A percentile compares a stretch with the other conserved stretches of the same genome.
phyloP scores from a whole-genome alignment of 2,888 invertebrate genomes.

The Gandaritis pyraliata region DNA sequence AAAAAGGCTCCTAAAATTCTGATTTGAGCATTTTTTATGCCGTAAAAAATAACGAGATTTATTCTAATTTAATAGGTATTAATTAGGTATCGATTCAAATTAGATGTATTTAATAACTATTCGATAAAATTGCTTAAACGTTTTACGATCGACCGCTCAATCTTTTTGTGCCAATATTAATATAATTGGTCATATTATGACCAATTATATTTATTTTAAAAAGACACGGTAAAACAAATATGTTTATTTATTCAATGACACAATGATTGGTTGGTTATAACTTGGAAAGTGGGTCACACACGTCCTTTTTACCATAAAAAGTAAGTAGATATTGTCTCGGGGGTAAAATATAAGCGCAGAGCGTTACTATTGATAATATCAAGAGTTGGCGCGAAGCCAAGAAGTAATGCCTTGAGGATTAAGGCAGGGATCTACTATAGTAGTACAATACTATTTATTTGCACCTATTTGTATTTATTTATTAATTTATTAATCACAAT shows the following conservation, averaged over 20 bases:
- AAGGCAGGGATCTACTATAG: constrained; percentile 13
- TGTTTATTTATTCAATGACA: constrained; percentile 15
- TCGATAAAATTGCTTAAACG: constrained; percentile 15
- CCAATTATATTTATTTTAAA: background rate
- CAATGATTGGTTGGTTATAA: background rate
- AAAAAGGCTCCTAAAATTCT: constrained; percentile 26
- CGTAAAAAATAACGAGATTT: constrained; percentile 1
- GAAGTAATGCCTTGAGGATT: background rate
- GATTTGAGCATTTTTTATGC: constrained; percentile 17
- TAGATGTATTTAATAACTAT: constrained; percentile 10
- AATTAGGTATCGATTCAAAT: constrained; percentile 24
- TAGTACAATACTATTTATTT: background rate
- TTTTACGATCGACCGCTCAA: constrained; percentile 14
- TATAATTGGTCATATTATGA: too few relatives aligned
- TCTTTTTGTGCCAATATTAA: constrained; percentile 17
- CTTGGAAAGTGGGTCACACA: constrained; percentile 30
- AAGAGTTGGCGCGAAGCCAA: constrained; percentile 32
- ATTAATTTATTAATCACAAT: too few relatives aligned
- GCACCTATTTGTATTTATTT: too few relatives aligned
- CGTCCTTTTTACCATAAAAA: constrained; percentile 29
- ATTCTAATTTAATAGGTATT: constrained; percentile 12
- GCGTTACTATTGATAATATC: constrained; percentile 35
- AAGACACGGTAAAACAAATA: constrained; percentile 8
- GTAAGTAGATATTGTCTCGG: constrained; percentile 29
- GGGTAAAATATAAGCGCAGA: background rate